Evolutionary conservation across 1,140 invertebrate species (phyloP).

Genomic region (Galleria mellonella): DNA sequence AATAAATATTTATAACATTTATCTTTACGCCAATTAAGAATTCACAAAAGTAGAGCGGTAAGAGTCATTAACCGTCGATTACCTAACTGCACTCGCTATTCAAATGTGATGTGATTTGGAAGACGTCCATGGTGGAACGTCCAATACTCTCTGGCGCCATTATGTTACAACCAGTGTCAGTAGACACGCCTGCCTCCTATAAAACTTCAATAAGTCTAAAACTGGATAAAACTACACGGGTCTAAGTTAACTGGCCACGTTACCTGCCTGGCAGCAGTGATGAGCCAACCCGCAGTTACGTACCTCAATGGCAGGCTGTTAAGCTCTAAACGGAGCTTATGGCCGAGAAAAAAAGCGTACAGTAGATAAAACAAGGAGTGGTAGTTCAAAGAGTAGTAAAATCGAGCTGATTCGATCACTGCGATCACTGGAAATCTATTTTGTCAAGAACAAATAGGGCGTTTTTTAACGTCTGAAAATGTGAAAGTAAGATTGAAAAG

Average conservation of each 20-base stretch:
- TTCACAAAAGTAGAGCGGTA: slow-evolving; percentile 17
- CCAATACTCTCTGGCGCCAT: slow-evolving; percentile 27
- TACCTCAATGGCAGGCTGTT: slow-evolving; percentile 49
- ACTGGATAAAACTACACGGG: slow-evolving; percentile 13
- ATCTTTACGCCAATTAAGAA: too few species aligned
- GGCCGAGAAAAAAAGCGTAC: slow-evolving; percentile 27
- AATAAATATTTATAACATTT: too few species aligned
- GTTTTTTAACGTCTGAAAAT: too few species aligned
- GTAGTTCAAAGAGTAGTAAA: slow-evolving; percentile 22
- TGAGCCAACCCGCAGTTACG: slow-evolving; percentile 48
- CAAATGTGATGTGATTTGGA: slow-evolving; percentile 53
- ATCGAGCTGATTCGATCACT: neutral
- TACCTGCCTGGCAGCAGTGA: slow-evolving; percentile 38
- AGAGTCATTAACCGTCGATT: slow-evolving; percentile 36
- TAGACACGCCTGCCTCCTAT: slow-evolving; percentile 15
- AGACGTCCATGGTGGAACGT: slow-evolving; percentile 33
- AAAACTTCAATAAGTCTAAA: slow-evolving; percentile 8
- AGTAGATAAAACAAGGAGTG: slow-evolving; percentile 26
- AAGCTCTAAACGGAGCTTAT: slow-evolving; percentile 45
- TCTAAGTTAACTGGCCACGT: slow-evolving; percentile 26
- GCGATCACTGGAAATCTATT: neutral
- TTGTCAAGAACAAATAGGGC: too few species aligned
- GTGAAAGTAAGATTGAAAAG: too few species aligned
- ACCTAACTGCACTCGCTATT: slow-evolving; percentile 40
- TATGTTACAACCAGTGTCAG: slow-evolving; percentile 24